Conservation (phyloP, 2,888 invertebrate genomes). For the Amphipoea lucens region DNA sequence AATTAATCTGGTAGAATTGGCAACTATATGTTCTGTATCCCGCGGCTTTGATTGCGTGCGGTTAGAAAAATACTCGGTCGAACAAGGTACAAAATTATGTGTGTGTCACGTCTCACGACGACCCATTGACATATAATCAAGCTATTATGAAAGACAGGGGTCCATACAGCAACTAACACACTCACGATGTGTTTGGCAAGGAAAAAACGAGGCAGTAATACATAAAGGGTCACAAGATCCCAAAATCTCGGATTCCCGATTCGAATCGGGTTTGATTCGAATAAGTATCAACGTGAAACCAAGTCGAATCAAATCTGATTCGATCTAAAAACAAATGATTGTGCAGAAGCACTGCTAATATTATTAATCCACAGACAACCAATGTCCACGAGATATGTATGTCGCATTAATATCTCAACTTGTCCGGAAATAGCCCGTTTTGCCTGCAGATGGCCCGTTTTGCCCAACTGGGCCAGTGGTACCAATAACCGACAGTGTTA, state of each 20-base stretch:
- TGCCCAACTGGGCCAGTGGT: neutral
- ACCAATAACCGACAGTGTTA: conserved; percentile 24
- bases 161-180: neutral
- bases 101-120: neutral
- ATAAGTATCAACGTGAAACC: neutral
- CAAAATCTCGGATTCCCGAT: neutral
- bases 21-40: neutral
- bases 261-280: neutral
- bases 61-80: neutral
- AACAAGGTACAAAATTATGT: conserved; percentile 1
- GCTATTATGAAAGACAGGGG: neutral
- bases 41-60: neutral
- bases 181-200: no score
- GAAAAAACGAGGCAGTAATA: neutral
- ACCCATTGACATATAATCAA: neutral
- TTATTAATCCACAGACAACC: neutral
- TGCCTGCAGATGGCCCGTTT: neutral
- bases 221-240: no score
- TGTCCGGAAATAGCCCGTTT: neutral
- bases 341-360: neutral
- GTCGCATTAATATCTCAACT: neutral
- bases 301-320: neutral
- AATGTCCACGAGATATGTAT: neutral
- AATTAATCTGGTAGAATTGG: neutral
- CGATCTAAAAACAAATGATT: neutral